Percentiles rank a stretch among this genome's conserved stretches.
Conservation (phyloP, 2,113 vertebrate species). For the Dromiciops gliroides region DNA sequence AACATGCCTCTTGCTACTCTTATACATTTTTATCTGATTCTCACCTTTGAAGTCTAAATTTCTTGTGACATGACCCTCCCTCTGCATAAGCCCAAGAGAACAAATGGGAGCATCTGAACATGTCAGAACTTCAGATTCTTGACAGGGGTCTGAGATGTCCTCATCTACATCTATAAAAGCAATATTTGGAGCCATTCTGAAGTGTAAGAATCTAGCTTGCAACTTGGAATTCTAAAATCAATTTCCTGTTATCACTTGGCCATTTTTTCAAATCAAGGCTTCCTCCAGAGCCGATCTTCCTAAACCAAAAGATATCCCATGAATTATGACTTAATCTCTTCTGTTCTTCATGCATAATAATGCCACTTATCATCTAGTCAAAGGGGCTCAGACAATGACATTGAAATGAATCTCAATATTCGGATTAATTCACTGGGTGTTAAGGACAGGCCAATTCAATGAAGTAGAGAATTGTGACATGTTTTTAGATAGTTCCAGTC, state of each 20-base stretch:
- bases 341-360: background rate
- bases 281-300: background rate
- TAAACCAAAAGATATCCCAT: background rate
- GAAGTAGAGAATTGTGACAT: slow-evolving; percentile 32
- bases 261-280: background rate
- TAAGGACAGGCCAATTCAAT: slow-evolving; percentile 35
- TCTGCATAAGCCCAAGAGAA: background rate
- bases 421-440: slow-evolving; percentile 12
- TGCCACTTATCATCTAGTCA: slow-evolving; percentile 14
- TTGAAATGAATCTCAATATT: slow-evolving; percentile 29
- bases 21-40: background rate
- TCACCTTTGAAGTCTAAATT: background rate
- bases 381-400: slow-evolving; percentile 32
- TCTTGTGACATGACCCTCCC: background rate
- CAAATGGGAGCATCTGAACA: background rate
- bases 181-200: background rate
- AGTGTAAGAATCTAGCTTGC: background rate
- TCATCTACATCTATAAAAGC: background rate
- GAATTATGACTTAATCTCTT: slow-evolving; percentile 7
- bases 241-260: background rate
- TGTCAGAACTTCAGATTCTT: background rate
- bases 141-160: background rate
- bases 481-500: slow-evolving; percentile 6
- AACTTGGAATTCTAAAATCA: background rate
- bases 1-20: background rate